Conservation (phyloP, 2,113 vertebrate species). For the Chinchilla lanigera region DNA sequence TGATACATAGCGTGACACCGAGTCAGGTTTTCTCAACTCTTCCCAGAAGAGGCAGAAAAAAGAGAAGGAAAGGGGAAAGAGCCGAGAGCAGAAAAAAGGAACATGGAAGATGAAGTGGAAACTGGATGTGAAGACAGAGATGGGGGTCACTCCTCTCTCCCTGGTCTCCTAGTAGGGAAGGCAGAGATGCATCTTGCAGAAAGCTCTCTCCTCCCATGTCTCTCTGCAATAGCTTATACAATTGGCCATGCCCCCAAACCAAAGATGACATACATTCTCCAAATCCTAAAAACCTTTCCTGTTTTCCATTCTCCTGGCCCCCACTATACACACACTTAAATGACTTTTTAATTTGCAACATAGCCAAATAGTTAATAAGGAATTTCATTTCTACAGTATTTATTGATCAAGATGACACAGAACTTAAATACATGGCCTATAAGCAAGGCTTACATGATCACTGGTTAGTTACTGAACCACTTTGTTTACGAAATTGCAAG, state of each 20-base stretch:
- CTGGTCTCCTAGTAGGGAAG: not conserved
- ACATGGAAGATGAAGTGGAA: not conserved
- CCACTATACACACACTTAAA: not conserved
- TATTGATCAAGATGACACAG: not conserved
- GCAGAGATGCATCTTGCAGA: not conserved
- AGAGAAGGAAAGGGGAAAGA: not conserved
- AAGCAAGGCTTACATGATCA: not conserved
- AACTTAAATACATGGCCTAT: not conserved
- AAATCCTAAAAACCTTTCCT: not conserved
- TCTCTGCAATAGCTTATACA: not conserved
- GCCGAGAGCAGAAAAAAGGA: not conserved
- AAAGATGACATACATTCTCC: not conserved
- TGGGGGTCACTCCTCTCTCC: not conserved
- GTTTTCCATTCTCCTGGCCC: fast-evolving
- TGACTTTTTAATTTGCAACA: not conserved
- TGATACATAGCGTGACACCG: not conserved
- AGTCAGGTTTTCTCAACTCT: not conserved
- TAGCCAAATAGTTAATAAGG: not conserved
- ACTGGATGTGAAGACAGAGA: not conserved
- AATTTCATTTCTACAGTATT: not conserved
- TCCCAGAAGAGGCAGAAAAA: conserved; percentile 43
- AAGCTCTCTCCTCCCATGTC: not conserved
- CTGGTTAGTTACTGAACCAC: not conserved
- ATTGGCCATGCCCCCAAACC: not conserved
- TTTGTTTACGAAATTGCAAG: not conserved